Evolutionary conservation across 1,140 invertebrate species (phyloP), one percentile per base, ranked within the genome.

Genomic region (Nomia melanderi): DNA sequence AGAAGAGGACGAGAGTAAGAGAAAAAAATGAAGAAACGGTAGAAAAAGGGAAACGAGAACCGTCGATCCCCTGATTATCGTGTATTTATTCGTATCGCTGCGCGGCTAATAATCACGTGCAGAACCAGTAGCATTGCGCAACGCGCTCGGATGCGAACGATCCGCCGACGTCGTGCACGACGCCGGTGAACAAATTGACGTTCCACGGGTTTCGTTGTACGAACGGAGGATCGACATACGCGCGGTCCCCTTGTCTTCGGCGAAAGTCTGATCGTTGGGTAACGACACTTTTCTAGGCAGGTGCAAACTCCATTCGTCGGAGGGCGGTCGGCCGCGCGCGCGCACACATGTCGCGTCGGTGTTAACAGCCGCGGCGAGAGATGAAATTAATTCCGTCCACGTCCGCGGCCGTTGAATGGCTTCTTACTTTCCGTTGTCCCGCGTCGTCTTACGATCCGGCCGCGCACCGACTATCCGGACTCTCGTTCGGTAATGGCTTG

Each of bases 401-500:
- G 83, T 85, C 53, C 82, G 20, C 53, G 36, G 60, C 54, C 78
- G 67, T 70, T 84, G 75, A 84, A 84, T 84, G 70, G 82, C 78
- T 85, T 81, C 78, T 80, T 81, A 76, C 75, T 84, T 84, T 84
- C 71, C 82, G 62, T 77, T 25, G 41, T 66, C 53, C 31, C 25
- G 12, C 25, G 33, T 44, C 71, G 71, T 66, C 78, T 69, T 70
- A 59, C 77, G 77, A 78, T 82, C 78, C 36, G 12, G 12, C 41
- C 74, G 73, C 6, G 64, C 57, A 56, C 57, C 39, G 63, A 65
- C 77, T 75, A 64, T 78, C 60, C 78, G 59, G 75, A 70, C 82
- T 88, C 85, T 88, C 84, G 86, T 88, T 90, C 87, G 88, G 87
- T 91, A 91, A 91, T 91, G 88, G 88, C 87, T 89, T 88, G 89